Evolutionary conservation across 2,113 vertebrate genomes (phyloP), one percentile per base, ranked within the genome.

Genomic region (Himantopus leucocephalus): DNA sequence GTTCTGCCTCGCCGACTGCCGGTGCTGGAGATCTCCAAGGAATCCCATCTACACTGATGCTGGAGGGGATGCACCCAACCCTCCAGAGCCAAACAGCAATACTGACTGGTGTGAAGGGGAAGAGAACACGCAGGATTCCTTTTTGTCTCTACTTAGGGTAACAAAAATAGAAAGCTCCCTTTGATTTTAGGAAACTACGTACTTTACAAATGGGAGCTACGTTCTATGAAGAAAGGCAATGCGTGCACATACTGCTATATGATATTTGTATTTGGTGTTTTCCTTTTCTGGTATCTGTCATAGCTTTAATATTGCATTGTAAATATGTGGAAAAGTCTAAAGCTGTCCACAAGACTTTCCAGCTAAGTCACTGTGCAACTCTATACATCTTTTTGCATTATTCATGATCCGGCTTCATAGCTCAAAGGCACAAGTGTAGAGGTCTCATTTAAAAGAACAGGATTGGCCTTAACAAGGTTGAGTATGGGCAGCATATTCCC

Each of bases 181-280:
- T 50, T 50, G n/a, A 60, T 63, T 90, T 74, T 84, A 27, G 47
- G 48, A 67, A 91, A 20, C 21, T 16, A 16, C 1, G 6, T 48
- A 17, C 27, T 88, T 92, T 60, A 34, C 43, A 75, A 64, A 56
- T 15, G 8, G 30, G 27, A 81, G 22, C 11, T 71, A 32, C 13
- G 6, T 14, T 50, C 14, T 45, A 19, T 35, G 45, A 34, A 88
- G 62, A 43, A 60, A 68, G 26, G 39, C 29, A 88, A 73, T n/a
- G 11, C 2, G 7, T 17, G 6, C 15, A 24, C 14, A 10, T 13
- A 23, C 5, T 50, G 52, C 12, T 63, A 7, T 19, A 27, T 0
- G 0, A 23, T 50, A 80, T 29, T 59, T 81, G 2, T 34, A 43
- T 47, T 68, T 74, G 8, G 14, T 63, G 47, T 14, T 19, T 14